These are phyloP conservation scores for Stegostoma tigrinum DNA, from an alignment of 2,113 vertebrate genomes.

Conservation along the genomic window DNA sequence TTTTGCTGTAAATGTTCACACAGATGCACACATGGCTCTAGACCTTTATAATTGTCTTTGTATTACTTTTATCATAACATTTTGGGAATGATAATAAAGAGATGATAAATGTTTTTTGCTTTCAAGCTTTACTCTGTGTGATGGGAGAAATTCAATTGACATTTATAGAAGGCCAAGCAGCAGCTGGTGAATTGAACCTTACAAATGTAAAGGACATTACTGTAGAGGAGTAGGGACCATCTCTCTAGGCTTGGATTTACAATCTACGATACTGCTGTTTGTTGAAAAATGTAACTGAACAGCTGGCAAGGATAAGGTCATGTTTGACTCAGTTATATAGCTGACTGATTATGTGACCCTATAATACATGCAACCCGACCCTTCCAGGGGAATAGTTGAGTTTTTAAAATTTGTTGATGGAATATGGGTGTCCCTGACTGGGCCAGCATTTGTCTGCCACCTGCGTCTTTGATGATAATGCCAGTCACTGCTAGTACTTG, in stretches of 20 bases:
- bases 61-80: not conserved
- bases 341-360: not conserved
- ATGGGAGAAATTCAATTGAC: not conserved
- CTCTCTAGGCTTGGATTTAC: not conserved
- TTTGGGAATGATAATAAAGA: not conserved
- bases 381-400: not conserved
- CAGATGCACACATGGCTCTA: not conserved
- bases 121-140: not conserved
- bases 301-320: not conserved
- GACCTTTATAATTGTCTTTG: not conserved
- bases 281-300: not conserved
- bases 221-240: not conserved
- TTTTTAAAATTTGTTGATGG: too few relatives aligned
- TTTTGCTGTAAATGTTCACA: not conserved
- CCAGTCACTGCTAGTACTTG: too few relatives aligned
- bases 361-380: not conserved
- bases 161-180: not conserved
- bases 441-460: too few relatives aligned
- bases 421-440: too few relatives aligned
- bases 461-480: not conserved
- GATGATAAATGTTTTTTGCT: not conserved
- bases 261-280: not conserved
- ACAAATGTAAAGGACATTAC: not conserved
- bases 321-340: not conserved
- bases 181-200: not conserved